Conservation (phyloP, 2,113 vertebrate species). For the Limnothrissa miodon region DNA sequence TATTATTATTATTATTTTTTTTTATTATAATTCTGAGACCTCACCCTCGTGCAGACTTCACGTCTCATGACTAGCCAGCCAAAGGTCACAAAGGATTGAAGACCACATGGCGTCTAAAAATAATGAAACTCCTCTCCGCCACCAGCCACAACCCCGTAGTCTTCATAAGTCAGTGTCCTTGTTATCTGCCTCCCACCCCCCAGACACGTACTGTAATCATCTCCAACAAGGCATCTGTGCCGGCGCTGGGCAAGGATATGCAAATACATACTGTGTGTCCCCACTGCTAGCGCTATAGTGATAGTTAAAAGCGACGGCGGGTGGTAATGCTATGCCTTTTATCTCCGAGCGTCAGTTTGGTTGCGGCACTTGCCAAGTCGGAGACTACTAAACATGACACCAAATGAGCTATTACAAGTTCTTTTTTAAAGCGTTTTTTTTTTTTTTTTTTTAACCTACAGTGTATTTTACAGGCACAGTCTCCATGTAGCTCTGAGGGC, state of each 20-base stretch:
- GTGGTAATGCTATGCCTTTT: not conserved
- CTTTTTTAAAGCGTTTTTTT: too few relatives aligned
- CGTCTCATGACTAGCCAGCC: not conserved
- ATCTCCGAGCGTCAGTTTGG: not conserved
- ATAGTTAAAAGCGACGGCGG: not conserved
- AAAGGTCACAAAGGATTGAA: not conserved
- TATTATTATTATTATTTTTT: too few relatives aligned
- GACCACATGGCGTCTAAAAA: not conserved
- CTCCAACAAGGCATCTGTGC: not conserved
- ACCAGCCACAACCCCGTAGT: not conserved
- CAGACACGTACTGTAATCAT: not conserved
- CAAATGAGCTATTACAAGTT: not conserved
- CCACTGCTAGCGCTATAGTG: not conserved
- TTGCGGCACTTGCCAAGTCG: not conserved
- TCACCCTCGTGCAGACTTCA: not conserved
- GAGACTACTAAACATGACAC: not conserved
- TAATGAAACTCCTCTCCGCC: not conserved
- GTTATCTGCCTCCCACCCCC: conserved; percentile 4
- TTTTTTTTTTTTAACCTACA: too few relatives aligned
- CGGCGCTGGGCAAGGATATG: not conserved
- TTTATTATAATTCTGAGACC: not conserved
- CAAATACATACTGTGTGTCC: not conserved
- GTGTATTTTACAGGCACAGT: not conserved
- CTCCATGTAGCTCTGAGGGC: not conserved
- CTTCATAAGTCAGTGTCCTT: not conserved